Base-by-base conservation (phyloP, 2,888 invertebrate genomes). In the Eupithecia dodoneata region DNA sequence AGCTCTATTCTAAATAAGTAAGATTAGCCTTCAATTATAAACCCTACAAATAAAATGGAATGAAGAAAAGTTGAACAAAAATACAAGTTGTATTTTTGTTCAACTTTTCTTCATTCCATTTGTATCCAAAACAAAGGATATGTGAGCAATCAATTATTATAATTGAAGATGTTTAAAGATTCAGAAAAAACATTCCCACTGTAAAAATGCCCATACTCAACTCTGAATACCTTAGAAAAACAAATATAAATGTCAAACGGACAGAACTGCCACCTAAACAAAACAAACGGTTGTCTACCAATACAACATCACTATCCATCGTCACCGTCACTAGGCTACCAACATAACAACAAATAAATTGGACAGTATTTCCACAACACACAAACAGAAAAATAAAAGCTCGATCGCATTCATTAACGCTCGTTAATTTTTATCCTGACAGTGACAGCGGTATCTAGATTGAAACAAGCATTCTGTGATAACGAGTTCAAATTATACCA, bases 321-420 rank as follows among this genome's bases (percentile, higher is more conserved):
- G 87, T 83, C 59, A 59, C 59, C 65, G 87, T 87, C 84, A 82
- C 88, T 73, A 80, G 75, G 87, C 82, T 84, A 87, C 87, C 12
- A 66, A 9, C 82, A 81, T 83, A 72, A 77, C 84, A 85, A 87
- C 87, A 87, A 82, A 86, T 81, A 81, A 82, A 86, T 80, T 82
- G 80, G 75, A 81, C 77, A 81, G 82, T 82, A 84, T 84, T 86
- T 67, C 85, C 82, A 79, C 55, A 81, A 84, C 81, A 77, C 73
- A 72, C 75, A 72, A 75, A 76, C 80, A 82, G 73, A 81, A 80
- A 82, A 84, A 81, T 74, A 77, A 79, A 82, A 83, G 66, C 75
- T 59, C 72, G 81, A 80, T 81, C 67, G 70, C 70, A 70, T 83
- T 82, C 81, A 83, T 82, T 83, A 80, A 83, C 49, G 76, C 77